Base-by-base conservation (phyloP, 2,113 vertebrate genomes). In the Polypterus senegalus region DNA sequence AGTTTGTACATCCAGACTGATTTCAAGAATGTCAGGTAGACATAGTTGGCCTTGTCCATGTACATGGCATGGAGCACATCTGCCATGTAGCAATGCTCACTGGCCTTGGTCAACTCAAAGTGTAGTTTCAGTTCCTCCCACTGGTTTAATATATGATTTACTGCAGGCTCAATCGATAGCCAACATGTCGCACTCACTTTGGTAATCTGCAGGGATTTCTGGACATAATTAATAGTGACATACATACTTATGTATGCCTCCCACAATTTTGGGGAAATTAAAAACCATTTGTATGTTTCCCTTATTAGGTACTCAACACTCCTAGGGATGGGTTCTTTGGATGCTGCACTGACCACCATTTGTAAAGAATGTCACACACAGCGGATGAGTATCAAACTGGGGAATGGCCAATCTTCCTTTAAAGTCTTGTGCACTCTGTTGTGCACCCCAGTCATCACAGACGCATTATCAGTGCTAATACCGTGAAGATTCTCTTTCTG, bases 1-100 rank as follows among this genome's bases (percentile, higher is more conserved):
- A 54, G 11, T 46, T 47, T 54, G 60, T 46, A 61, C 7, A 44
- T 54, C 49, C 6, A 46, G 27, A 53, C 46, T 46, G 49, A 61
- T 61, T 61, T 61, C 60, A 54, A 61, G 60, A 61, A 61, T 46
- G 49, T 61, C 60, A 61, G 49, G 49, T 61, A 54, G 60, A 61
- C 57, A 58, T 58, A 58, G 57, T 58, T 61, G 60, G 51, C 46
- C 51, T 54, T 47, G 60, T 61, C 49, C 60, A 61, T 54, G 9
- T 61, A 54, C 60, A 61, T 61, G 49, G 49, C 43, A 4, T 58
- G 57, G 57, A 61, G 44, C 49, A 54, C 60, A 61, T 61, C 48
- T 46, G 49, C 27, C 49, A n/a, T 53, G 45, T 61, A 61, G 60
- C 49, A 54, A 43, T 54, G 60, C 60, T 61, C 9, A 9, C 60